These are phyloP conservation scores for Chloroclysta siterata DNA, from an alignment of 2,888 invertebrate species.

Conservation along the genomic window DNA sequence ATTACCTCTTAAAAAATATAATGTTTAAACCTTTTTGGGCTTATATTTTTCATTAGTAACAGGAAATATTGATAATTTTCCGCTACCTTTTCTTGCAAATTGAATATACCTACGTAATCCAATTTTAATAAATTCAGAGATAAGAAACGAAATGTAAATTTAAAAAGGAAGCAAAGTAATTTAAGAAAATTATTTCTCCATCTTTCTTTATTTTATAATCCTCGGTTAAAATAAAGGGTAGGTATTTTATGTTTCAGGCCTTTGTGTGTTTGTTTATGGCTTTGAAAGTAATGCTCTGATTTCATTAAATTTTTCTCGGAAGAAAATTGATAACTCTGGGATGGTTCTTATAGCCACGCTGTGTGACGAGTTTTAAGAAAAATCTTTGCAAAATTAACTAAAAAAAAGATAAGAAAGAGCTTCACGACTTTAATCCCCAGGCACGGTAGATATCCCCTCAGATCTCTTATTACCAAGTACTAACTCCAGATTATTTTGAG, in stretches of 20 bases:
- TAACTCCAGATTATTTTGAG: too few species aligned
- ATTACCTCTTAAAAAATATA: conserved; percentile 16
- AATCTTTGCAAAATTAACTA: too few species aligned
- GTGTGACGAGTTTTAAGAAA: too few species aligned
- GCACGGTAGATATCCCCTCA: too few species aligned
- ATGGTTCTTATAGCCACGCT: too few species aligned
- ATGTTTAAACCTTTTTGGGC: conserved; percentile 11
- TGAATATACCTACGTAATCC: conserved; percentile 2
- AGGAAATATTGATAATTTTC: conserved; percentile 8
- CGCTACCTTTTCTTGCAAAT: conserved; percentile 4
- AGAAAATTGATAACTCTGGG: too few species aligned
- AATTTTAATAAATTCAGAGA: conserved; percentile 2
- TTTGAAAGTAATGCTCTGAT: background rate
- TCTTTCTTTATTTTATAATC: background rate
- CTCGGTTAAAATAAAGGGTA: background rate
- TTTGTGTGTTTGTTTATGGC: background rate
- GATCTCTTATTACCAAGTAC: too few species aligned
- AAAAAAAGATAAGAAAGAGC: too few species aligned
- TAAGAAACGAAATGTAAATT: conserved; percentile 4
- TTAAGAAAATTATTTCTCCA: background rate
- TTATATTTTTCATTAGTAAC: conserved; percentile 11
- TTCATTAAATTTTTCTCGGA: background rate
- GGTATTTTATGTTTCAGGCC: background rate
- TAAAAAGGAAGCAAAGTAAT: background rate
- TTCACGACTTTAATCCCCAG: too few species aligned